A percentile compares a stretch with the other conserved stretches of the same genome.
Conservation (phyloP, 2,888 invertebrate species). For the Mesorhabditis belari region DNA sequence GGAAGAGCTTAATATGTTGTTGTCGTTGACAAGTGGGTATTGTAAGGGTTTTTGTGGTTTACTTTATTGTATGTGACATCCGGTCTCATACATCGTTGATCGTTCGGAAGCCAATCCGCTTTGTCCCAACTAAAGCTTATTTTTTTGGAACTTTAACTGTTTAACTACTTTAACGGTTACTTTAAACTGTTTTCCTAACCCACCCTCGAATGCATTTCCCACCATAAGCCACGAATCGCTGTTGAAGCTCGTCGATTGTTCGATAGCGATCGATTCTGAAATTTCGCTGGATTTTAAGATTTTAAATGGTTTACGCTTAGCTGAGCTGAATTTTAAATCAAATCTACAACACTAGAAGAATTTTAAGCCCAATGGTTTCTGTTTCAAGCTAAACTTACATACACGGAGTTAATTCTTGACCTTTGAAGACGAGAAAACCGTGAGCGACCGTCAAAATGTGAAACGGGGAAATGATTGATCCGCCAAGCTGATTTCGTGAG, state of each 20-base stretch:
- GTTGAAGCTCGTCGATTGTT: constrained; percentile 18
- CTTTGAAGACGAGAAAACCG: constrained; percentile 41
- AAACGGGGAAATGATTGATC: constrained; percentile 45
- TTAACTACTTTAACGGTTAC: background rate
- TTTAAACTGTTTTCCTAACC: background rate
- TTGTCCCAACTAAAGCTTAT: background rate
- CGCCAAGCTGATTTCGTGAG: constrained; percentile 30
- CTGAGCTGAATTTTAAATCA: too few relatives aligned
- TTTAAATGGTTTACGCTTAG: background rate
- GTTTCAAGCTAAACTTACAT: background rate
- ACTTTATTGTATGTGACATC: background rate
- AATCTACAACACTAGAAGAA: too few relatives aligned
- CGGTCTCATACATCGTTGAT: background rate
- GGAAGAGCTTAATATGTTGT: background rate
- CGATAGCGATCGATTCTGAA: constrained; percentile 16
- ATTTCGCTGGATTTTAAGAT: background rate
- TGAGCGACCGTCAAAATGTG: constrained; percentile 51
- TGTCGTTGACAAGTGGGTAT: background rate
- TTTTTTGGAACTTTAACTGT: background rate
- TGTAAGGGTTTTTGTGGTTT: background rate
- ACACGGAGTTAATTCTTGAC: background rate
- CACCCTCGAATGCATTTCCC: constrained; percentile 44
- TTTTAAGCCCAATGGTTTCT: background rate
- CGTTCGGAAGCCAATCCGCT: background rate
- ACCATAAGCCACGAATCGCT: constrained; percentile 36